Evolutionary conservation across 2,797 vertebrate genomes (phyloP), one percentile per base, ranked within the genome.

Genomic region (Streptopelia turtur): DNA sequence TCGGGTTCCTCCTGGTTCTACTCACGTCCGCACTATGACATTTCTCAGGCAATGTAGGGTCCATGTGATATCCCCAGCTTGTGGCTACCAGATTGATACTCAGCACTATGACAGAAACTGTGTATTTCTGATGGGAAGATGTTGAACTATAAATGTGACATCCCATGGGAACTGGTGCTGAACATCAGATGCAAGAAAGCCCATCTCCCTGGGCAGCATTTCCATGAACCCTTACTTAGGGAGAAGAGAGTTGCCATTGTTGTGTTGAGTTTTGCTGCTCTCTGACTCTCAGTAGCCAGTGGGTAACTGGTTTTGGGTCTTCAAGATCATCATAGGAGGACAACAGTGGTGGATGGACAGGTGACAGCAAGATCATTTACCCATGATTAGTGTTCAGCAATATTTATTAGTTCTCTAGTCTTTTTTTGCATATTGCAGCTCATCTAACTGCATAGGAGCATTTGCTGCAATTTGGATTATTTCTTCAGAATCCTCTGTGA

Each of bases 401-500:
- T 64, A 39, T 64, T 71, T 85, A 16, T 68, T 43, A 52, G 11
- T 2, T 6, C 6, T 56, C 18, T 64, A 43, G 17, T 16, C 30
- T 30, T 23, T 24, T n/a, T 78, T 69, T 89, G 7, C 7, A 28
- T 70, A 16, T 18, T 77, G 33, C 22, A 70, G 18, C 2, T 3
- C 30, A 22, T 0, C 9, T 71, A 59, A 31, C 15, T 2, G 33
- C 23, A 6, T 31, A 3, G 2, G 31, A 64, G 2, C 6, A 23
- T 64, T 79, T 89, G 12, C 13, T 89, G 27, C 43, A 57, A 65
- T 57, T 30, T 60, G 16, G 83, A 33, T 55, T 15, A 9, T 47
- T 86, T 27, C 52, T 77, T 27, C 23, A 39, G 50, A 28, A 45
- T 43, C 4, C 9, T 80, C 27, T 72, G 27, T 9, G 22, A 70